phyloP scores from a whole-genome alignment of 2,797 vertebrate genomes.

The Avahi laniger region DNA sequence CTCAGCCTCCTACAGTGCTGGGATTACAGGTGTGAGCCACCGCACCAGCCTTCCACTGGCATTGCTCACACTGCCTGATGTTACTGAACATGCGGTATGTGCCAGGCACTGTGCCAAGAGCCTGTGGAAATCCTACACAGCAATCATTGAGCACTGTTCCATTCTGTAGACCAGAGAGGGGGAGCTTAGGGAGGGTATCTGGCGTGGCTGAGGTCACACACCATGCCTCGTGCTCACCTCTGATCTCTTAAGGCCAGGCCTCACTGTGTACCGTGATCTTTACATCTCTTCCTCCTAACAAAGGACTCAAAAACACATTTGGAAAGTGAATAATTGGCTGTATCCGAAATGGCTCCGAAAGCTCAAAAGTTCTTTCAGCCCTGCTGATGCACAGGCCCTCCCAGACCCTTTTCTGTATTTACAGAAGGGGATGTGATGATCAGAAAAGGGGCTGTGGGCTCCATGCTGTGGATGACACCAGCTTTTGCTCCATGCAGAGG shows the following conservation, averaged over 20 bases:
- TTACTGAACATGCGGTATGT: rapidly evolving
- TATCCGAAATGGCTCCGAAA: background rate
- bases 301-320: background rate
- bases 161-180: background rate
- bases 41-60: too few species aligned
- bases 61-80: background rate
- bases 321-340: background rate
- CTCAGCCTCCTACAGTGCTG: too few species aligned
- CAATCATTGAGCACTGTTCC: background rate
- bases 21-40: too few species aligned
- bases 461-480: background rate
- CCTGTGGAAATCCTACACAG: rapidly evolving
- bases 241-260: background rate
- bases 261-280: rapidly evolving
- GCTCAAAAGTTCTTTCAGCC: background rate
- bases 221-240: background rate
- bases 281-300: background rate
- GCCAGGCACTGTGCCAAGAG: background rate
- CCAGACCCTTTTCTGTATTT: background rate
- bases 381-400: background rate
- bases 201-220: background rate
- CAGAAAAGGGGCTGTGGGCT: background rate
- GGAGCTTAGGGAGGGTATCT: background rate
- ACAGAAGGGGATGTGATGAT: rapidly evolving
- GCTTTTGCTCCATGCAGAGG: background rate